phyloP scores from a whole-genome alignment of 1,140 invertebrate genomes.

The Plodia interpunctella region DNA sequence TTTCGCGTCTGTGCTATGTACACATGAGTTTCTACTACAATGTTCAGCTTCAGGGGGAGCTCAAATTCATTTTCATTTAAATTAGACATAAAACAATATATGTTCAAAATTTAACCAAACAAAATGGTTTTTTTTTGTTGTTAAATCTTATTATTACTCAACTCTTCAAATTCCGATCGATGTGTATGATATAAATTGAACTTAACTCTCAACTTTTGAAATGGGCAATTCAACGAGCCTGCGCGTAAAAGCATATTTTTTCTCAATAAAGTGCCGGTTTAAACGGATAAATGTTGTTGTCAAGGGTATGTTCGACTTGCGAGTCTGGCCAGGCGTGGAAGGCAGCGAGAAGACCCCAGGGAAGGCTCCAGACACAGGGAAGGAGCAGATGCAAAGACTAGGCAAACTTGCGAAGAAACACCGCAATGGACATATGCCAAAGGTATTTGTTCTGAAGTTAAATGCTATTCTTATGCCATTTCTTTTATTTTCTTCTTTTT shows the following conservation, averaged over 20 bases:
- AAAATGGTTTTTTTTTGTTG: too few relatives aligned
- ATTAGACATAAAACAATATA: too few relatives aligned
- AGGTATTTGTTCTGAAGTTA: conserved; percentile 70
- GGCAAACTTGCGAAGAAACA: conserved; percentile 96
- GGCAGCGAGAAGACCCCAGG: conserved; percentile 89
- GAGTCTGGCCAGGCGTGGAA: conserved; percentile 88
- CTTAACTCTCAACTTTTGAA: neutral
- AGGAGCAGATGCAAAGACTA: conserved; percentile 93
- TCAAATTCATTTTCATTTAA: too few relatives aligned
- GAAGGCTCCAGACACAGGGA: conserved; percentile 85
- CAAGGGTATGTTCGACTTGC: conserved; percentile 86
- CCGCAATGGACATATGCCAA: conserved; percentile 94
- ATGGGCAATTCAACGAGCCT: conserved; percentile 27
- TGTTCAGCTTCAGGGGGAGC: neutral
- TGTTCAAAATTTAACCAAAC: too few relatives aligned
- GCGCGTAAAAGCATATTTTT: conserved; percentile 29
- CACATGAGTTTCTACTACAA: conserved; percentile 5
- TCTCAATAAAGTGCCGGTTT: conserved; percentile 24
- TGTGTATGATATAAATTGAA: too few relatives aligned
- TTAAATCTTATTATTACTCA: too few relatives aligned
- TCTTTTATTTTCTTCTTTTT: too few relatives aligned
- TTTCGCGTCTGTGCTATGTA: neutral
- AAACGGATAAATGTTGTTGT: conserved; percentile 25
- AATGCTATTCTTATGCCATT: too few relatives aligned
- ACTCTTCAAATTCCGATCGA: too few relatives aligned